Base-by-base conservation (phyloP, 2,888 invertebrate genomes). In the Meiosimyza platycephala region DNA sequence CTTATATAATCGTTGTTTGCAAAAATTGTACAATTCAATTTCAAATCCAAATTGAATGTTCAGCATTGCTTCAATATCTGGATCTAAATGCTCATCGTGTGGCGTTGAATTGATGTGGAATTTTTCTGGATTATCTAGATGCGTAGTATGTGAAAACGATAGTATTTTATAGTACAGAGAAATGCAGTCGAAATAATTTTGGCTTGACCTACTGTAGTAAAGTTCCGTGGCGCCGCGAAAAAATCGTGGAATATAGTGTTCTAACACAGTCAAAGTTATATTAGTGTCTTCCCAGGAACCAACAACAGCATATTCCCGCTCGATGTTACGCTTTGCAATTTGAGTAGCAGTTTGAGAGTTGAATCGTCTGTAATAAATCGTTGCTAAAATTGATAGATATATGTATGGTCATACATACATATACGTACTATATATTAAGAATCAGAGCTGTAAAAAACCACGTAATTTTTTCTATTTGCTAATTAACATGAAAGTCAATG, bases 201-300 rank as follows among this genome's bases (percentile, higher is more conserved):
- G 4, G 40, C 15, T 60, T 64, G 89, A 75, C 72, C 89, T 85
- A 95, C 94, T 92, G 90, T 92, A 92, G 84, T 94, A 95, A 68
- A 94, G 87, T 76, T 91, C 86, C 9, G 90, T 87, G 2, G 94
- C 94, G 54, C 94, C 94, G 28, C 88, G 87, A 86, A 95, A 95
- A 88, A 94, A 95, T 77, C 91, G 94, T 11, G 79, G 79, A 68
- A 83, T 74, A 72, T 84, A 82, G 40, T 77, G 71, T 71, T 84
- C 80, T 72, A 82, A 71, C 66, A 95, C 78, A 33, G 79, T 72
- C 3, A 95, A 88, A 0, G 95, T 95, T 6, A 92, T 90, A 86
- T 95, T 95, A 86, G 95, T 90, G 80, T 95, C 94, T 83, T 95
- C 95, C 18, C 95, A 89, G 3, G 95, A 93, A 1, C 95, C 95